phyloP scores from a whole-genome alignment of 92 coral and sea anemone species.

The Zoanthus gigantus region DNA sequence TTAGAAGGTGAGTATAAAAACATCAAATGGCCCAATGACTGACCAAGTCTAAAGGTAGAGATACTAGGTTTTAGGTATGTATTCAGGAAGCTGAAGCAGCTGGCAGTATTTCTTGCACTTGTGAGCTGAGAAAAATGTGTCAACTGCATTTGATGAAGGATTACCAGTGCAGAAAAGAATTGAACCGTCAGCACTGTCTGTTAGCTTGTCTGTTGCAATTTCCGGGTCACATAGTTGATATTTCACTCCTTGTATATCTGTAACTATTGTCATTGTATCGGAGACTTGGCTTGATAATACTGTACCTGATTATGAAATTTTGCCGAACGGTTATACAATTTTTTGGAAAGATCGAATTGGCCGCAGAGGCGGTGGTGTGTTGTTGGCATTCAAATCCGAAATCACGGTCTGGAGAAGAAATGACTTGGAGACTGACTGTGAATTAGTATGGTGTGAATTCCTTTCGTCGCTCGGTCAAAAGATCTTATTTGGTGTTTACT shows the following conservation, averaged over 20 bases:
- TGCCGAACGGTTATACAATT: conserved; percentile 37
- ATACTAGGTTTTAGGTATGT: neutral
- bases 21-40: neutral
- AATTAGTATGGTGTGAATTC: conserved; percentile 38
- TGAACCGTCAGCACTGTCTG: conserved; percentile 47
- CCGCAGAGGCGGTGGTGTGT: conserved; percentile 44
- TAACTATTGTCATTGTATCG: conserved; percentile 1
- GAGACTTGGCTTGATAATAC: conserved; percentile 35
- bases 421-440: conserved; percentile 44
- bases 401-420: conserved; percentile 11
- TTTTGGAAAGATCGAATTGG: conserved; percentile 34
- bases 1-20: neutral
- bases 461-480: conserved; percentile 17
- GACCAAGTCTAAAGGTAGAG: conserved; percentile 2
- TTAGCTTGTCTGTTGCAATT: conserved; percentile 49
- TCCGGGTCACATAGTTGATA: conserved; percentile 54
- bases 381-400: conserved; percentile 4
- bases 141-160: conserved; percentile 37
- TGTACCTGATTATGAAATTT: conserved; percentile 38
- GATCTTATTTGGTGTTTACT: conserved; percentile 49
- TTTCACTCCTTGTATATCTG: conserved; percentile 33
- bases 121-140: neutral
- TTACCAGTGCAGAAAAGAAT: conserved; percentile 58
- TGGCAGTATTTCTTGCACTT: conserved; percentile 35
- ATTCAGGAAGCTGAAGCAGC: conserved; percentile 35